These are phyloP conservation scores for Tichodroma muraria DNA, from an alignment of 2,113 vertebrate genomes.

Conservation along the genomic window DNA sequence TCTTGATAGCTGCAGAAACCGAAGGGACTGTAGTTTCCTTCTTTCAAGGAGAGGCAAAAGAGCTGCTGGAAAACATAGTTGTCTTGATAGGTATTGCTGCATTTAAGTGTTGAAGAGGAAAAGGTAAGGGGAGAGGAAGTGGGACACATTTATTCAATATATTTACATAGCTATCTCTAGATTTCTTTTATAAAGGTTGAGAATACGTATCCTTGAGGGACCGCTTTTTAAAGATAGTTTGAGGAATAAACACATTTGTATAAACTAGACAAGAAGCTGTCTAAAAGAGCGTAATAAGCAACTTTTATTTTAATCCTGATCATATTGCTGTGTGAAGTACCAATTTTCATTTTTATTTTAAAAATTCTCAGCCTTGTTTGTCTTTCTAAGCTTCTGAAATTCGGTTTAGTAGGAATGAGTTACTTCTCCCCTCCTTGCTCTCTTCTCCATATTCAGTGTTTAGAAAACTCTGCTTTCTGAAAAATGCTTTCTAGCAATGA, in stretches of 20 bases:
- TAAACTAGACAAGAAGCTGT: not conserved
- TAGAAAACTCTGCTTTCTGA: constrained; percentile 23
- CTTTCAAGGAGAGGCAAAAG: not conserved
- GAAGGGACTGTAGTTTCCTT: not conserved
- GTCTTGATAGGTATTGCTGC: not conserved
- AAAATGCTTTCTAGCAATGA: constrained; percentile 57
- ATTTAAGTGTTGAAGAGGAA: not conserved
- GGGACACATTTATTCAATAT: not conserved
- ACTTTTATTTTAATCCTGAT: not conserved
- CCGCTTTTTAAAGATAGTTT: not conserved
- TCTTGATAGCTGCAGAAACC: not conserved
- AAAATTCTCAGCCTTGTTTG: not conserved
- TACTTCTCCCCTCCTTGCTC: not conserved
- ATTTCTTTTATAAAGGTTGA: not conserved
- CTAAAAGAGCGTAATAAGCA: not conserved
- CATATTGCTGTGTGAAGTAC: not conserved
- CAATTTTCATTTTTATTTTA: not conserved
- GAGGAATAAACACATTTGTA: not conserved
- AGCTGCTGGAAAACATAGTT: not conserved
- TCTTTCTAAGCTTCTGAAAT: not conserved
- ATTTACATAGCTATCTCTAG: not conserved
- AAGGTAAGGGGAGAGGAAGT: not conserved
- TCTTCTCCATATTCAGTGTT: constrained; percentile 21
- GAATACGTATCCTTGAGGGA: not conserved
- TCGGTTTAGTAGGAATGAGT: not conserved